Percentiles rank a stretch among this genome's conserved stretches.
Evolutionary conservation across 2,888 invertebrate species (phyloP).

Genomic region (Agrochola macilenta): DNA sequence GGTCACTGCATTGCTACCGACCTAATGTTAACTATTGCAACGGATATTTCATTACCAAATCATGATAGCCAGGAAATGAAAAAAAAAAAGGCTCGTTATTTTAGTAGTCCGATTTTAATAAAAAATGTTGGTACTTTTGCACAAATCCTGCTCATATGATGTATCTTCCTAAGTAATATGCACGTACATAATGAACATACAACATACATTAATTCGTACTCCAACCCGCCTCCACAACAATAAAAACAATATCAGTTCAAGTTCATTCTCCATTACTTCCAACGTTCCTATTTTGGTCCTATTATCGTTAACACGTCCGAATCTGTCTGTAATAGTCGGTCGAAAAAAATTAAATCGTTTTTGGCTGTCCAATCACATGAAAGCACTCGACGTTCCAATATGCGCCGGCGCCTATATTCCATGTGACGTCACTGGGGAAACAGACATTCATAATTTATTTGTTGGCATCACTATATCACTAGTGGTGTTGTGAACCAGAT

Average conservation of each 20-base stretch:
- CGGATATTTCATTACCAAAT: not conserved
- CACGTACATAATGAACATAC: no score
- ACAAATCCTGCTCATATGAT: not conserved
- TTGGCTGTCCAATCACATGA: conserved; percentile 65
- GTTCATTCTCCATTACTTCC: conserved; percentile 26
- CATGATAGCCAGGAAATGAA: not conserved
- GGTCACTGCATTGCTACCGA: not conserved
- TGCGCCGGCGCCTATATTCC: conserved; percentile 69
- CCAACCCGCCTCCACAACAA: not conserved
- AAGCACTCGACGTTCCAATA: conserved; percentile 73
- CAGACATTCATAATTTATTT: conserved; percentile 61
- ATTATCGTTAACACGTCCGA: conserved; percentile 41
- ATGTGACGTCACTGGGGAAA: conserved; percentile 63
- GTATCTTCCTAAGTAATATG: not conserved
- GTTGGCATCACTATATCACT: conserved; percentile 52
- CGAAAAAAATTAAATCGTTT: conserved; percentile 54
- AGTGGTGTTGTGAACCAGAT: conserved; percentile 47
- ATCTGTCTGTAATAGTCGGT: conserved; percentile 40
- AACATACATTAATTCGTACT: not conserved
- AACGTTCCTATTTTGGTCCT: conserved; percentile 6
- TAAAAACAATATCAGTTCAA: conserved; percentile 38
- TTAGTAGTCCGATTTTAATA: not conserved
- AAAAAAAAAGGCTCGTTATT: not conserved
- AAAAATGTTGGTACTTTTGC: not conserved
- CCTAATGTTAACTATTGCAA: not conserved